Evolutionary conservation across 2,797 vertebrate genomes (phyloP).

Genomic region (Onychomys arenicola): DNA sequence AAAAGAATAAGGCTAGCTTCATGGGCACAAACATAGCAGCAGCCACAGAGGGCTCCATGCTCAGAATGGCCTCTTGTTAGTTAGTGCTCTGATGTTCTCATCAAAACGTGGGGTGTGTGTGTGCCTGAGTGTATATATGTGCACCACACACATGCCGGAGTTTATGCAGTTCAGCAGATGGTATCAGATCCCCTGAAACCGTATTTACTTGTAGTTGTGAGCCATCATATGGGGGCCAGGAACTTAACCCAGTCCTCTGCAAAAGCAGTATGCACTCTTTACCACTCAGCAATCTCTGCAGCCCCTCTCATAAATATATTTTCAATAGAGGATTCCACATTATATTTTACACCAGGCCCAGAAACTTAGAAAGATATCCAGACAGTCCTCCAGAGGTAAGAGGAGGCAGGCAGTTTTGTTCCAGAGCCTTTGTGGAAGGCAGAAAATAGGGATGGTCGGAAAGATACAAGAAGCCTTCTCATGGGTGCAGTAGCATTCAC

Average conservation of each 20-base stretch:
- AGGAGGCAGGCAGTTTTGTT: not conserved
- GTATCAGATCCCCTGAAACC: not conserved
- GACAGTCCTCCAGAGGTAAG: not conserved
- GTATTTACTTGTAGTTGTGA: not conserved
- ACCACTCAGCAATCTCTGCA: not conserved
- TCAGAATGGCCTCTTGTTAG: not conserved
- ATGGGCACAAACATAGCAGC: accelerated
- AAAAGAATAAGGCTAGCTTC: not conserved
- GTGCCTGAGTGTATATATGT: not conserved
- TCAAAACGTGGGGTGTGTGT: not conserved
- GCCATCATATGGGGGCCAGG: not conserved
- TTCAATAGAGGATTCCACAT: not conserved
- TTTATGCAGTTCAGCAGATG: not conserved
- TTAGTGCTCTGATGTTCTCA: not conserved
- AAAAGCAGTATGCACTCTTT: not conserved
- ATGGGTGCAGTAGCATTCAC: not conserved
- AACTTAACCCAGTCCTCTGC: not conserved
- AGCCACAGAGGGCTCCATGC: accelerated
- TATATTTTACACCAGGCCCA: not conserved
- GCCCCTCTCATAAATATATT: not conserved
- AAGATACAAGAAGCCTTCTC: not conserved
- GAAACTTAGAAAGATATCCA: not conserved
- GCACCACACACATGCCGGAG: not conserved
- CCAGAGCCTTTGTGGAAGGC: not conserved
- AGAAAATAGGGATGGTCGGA: not conserved